Evolutionary conservation across 2,888 invertebrate genomes (phyloP), one percentile per base, ranked within the genome.

Genomic region (Drosophila anomalata): DNA sequence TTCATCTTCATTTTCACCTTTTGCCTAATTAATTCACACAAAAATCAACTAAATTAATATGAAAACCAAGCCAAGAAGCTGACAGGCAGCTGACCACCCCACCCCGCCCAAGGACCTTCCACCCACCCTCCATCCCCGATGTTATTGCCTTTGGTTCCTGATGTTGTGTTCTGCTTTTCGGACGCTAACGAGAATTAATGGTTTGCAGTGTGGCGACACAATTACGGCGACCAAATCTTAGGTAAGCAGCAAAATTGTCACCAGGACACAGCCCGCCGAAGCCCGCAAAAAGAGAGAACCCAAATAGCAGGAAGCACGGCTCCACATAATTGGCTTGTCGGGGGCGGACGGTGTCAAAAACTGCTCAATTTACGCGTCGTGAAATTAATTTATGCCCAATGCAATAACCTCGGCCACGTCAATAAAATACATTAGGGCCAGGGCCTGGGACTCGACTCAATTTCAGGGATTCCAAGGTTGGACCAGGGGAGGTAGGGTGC

Each of bases 361-460:
- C 89, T 87, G 89, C 79, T 85, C 87, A 89, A 90, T 90, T 90
- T 90, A 89, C 89, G 90, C 88, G 84, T 90, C 89, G 89, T 91
- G 91, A 91, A 91, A 91, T 91, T 91, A 91, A 91, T 91, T 91
- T 91, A 91, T 91, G 91, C 90, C 85, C 81, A 79, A 84, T 88
- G 90, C 90, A 91, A 91, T 91, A 91, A 91, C 90, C 90, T 89
- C 89, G 87, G 88, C 74, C 65, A 89, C 89, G 91, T 90, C 91
- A 90, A 91, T 91, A 91, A 91, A 91, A 91, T 90, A 91, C 90
- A 91, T 91, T 90, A 81, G 52, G 69, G 54, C 50, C 46, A 52
- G 36, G 52, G 53, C 22, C 50, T 39, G 60, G 50, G 17, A 59
- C 54, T 44, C 39, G 39, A 24, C 44, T 44, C 56, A 33, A 20